Conservation (phyloP, 2,113 vertebrate genomes). For the Eurypyga helias region DNA sequence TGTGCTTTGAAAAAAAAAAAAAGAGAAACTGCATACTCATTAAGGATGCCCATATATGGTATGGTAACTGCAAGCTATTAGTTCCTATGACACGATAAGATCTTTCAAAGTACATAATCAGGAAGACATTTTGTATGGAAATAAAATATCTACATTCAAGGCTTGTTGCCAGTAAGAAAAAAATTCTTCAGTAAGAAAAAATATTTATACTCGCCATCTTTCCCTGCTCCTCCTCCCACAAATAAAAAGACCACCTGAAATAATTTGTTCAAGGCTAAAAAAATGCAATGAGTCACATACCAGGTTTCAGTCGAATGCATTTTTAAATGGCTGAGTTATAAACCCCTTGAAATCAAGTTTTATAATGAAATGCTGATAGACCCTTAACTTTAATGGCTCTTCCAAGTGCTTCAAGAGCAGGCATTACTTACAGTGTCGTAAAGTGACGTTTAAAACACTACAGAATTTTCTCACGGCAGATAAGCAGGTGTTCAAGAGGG, state of each 20-base stretch:
- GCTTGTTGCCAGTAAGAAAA: background rate
- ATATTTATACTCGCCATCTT: background rate
- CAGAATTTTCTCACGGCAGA: conserved; percentile 75
- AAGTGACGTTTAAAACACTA: conserved; percentile 68
- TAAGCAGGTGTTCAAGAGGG: conserved; percentile 72
- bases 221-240: background rate
- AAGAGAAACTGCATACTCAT: background rate
- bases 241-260: background rate
- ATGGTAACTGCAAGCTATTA: background rate
- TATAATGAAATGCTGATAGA: conserved; percentile 77
- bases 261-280: background rate
- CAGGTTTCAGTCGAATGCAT: conserved; percentile 40
- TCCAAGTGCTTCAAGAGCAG: conserved; percentile 70
- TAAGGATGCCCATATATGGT: background rate
- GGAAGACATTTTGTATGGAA: background rate
- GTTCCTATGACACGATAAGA: background rate
- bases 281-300: background rate
- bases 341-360: conserved; percentile 72
- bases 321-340: conserved; percentile 58
- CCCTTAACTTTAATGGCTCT: conserved; percentile 75
- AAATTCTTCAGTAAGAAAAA: background rate
- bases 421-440: conserved; percentile 70
- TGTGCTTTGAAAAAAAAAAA: background rate
- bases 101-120: background rate
- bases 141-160: background rate